phyloP scores from a whole-genome alignment of 1,140 invertebrate species.

The Cecropterus lyciades region DNA sequence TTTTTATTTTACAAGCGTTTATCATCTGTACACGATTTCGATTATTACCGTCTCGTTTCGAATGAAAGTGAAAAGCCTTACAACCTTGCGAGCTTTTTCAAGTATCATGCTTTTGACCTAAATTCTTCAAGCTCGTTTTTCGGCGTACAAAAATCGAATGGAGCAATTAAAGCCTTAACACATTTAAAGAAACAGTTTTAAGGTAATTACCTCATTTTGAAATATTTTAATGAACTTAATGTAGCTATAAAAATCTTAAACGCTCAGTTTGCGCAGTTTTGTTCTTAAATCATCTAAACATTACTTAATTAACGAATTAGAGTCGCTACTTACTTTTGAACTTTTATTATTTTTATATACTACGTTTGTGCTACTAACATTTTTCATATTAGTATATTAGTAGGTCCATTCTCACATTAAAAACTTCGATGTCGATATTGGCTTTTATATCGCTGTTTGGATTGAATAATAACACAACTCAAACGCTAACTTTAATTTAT shows the following conservation, averaged over 20 bases:
- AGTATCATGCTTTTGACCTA: constrained; percentile 12
- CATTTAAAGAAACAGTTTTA: neutral
- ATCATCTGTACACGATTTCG: neutral
- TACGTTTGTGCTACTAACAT: neutral
- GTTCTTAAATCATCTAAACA: neutral
- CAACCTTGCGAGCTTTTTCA: constrained; percentile 14
- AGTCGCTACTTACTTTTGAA: neutral
- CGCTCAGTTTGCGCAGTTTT: neutral
- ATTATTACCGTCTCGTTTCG: constrained; percentile 1
- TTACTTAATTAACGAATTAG: neutral
- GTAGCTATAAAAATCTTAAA: constrained; percentile 3
- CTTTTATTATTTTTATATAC: too few relatives aligned
- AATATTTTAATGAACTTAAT: neutral
- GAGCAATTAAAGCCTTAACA: constrained; percentile 1
- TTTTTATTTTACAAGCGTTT: neutral
- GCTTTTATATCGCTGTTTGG: too few relatives aligned
- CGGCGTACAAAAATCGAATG: neutral
- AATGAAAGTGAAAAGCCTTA: constrained; percentile 17
- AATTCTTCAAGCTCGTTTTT: constrained; percentile 5
- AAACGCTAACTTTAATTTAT: too few relatives aligned
- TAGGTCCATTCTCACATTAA: too few relatives aligned
- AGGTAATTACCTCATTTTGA: constrained; percentile 5
- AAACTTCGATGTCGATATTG: too few relatives aligned
- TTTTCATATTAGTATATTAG: too few relatives aligned
- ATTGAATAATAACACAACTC: too few relatives aligned